A percentile compares a stretch with the other conserved stretches of the same genome.
Evolutionary conservation across 2,888 invertebrate species (phyloP).

Genomic region (Drosophila pseudotakahashii): DNA sequence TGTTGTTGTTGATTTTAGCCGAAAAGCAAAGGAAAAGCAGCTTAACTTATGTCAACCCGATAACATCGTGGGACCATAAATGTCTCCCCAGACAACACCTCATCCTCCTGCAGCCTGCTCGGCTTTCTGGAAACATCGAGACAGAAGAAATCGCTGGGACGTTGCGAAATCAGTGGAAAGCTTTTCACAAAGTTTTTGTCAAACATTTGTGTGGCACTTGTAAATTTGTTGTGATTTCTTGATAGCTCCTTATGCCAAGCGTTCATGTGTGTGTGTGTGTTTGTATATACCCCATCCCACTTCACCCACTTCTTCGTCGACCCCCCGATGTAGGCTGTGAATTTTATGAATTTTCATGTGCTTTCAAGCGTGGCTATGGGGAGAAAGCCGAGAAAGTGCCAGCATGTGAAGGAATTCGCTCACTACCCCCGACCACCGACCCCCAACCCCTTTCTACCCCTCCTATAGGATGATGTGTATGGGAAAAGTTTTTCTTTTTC

Average conservation of each 20-base stretch:
- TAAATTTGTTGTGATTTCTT: constrained; percentile 80
- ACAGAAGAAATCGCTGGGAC: constrained; percentile 70
- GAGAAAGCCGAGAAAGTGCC: constrained; percentile 53
- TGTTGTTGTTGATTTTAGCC: constrained; percentile 60
- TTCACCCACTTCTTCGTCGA: background rate
- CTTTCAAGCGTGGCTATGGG: constrained; percentile 56
- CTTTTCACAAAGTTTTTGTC: constrained; percentile 77
- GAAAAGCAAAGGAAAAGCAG: constrained; percentile 69
- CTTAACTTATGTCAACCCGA: constrained; percentile 80
- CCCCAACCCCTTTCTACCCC: constrained; percentile 6
- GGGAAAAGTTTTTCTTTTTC: constrained; percentile 58
- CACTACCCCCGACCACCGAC: constrained; percentile 34
- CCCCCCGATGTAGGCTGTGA: constrained; percentile 41
- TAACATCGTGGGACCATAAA: constrained; percentile 74
- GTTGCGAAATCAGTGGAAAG: constrained; percentile 76
- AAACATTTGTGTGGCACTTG: constrained; percentile 78
- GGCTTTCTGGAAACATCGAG: constrained; percentile 25
- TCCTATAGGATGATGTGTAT: constrained; percentile 7
- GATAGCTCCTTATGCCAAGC: constrained; percentile 69
- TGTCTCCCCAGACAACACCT: constrained; percentile 56
- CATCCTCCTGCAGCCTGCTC: background rate
- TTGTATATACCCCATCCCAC: constrained; percentile 2
- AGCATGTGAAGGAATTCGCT: constrained; percentile 61
- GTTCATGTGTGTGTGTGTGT: constrained; percentile 31
- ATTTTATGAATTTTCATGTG: constrained; percentile 73